Percentiles rank a stretch among this genome's conserved stretches.
Evolutionary conservation across 1,140 invertebrate genomes (phyloP).

Genomic region (Bombus superbus): DNA sequence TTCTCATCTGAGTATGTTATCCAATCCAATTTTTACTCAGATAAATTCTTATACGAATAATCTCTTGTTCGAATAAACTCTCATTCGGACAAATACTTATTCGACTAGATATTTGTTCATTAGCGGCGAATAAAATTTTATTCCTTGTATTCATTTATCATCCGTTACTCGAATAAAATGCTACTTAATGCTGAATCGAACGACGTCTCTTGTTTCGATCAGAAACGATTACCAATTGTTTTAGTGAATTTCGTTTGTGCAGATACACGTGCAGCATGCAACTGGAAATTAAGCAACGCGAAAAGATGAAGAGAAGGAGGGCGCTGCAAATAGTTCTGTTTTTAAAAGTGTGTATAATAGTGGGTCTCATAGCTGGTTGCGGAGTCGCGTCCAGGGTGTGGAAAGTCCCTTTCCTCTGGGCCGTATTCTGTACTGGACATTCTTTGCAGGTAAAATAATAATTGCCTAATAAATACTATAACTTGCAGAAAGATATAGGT

Average conservation of each 20-base stretch:
- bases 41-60: too few species aligned
- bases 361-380: conserved; percentile 78
- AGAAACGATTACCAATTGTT: not conserved
- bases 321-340: conserved; percentile 85
- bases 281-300: conserved; percentile 84
- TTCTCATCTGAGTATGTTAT: too few species aligned
- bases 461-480: not conserved
- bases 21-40: too few species aligned
- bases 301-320: conserved; percentile 85
- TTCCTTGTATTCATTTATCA: too few species aligned
- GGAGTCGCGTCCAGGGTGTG: conserved; percentile 77
- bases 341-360: conserved; percentile 83
- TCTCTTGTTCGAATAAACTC: too few species aligned
- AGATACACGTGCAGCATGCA: conserved; percentile 83
- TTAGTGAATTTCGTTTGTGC: not conserved
- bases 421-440: conserved; percentile 79
- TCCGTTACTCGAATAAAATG: too few species aligned
- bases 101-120: too few species aligned
- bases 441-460: conserved; percentile 74
- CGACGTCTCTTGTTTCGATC: not conserved
- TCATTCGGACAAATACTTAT: too few species aligned
- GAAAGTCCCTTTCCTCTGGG: conserved; percentile 78
- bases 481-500: not conserved
- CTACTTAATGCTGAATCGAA: too few species aligned
- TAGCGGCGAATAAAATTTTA: too few species aligned